Percentiles rank a stretch among this genome's conserved stretches.
These are phyloP conservation scores for Bufotes viridis DNA, from an alignment of 2,797 vertebrate genomes.

Conservation along the genomic window DNA sequence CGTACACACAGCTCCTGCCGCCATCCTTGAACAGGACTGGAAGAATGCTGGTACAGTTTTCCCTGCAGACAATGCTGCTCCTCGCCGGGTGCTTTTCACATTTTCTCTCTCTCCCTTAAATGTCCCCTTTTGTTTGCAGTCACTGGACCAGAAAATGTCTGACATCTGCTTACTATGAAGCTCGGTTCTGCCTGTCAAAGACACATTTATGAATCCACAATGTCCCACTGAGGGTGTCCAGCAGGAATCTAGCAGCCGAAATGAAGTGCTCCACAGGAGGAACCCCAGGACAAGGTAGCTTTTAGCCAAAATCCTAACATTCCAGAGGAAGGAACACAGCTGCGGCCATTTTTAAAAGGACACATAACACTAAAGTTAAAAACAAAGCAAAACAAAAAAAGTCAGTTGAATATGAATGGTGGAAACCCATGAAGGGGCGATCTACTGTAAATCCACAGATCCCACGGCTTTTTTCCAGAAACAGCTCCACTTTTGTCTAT, in stretches of 20 bases:
- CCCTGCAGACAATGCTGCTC: constrained; percentile 17
- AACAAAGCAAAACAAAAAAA: neutral
- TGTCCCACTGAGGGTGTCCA: constrained; percentile 49
- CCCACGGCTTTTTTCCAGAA: neutral
- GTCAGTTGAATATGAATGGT: neutral
- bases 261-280: constrained; percentile 49
- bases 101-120: constrained; percentile 39
- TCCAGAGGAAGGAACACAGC: constrained; percentile 34
- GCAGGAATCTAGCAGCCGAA: constrained; percentile 19
- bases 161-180: constrained; percentile 62
- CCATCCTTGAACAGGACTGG: neutral
- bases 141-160: constrained; percentile 60
- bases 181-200: constrained; percentile 57
- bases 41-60: constrained; percentile 24
- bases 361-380: neutral
- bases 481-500: neutral
- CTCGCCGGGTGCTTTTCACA: constrained; percentile 27
- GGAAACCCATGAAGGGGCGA: neutral
- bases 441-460: constrained; percentile 16
- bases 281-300: constrained; percentile 31
- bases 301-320: constrained; percentile 44
- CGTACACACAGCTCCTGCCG: neutral
- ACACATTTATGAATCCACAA: constrained; percentile 57
- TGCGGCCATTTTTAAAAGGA: constrained; percentile 55
- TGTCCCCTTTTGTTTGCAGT: constrained; percentile 56